phyloP scores from a whole-genome alignment of 2,888 invertebrate genomes.

The Rhodophaea formosa region DNA sequence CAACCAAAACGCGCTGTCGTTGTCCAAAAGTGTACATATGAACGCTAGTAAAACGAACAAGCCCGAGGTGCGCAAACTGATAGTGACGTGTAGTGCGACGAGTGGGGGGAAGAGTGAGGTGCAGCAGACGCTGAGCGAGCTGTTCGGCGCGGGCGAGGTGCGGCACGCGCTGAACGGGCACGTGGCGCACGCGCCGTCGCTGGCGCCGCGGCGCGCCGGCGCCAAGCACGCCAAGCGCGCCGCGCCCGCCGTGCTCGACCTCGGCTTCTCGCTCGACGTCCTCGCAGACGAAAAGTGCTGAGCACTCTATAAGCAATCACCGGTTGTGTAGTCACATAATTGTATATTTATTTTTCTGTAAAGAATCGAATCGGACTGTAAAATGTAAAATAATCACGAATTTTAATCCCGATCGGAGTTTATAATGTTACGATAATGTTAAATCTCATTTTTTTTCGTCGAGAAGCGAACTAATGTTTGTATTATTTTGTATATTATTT shows the following conservation, averaged over 20 bases:
- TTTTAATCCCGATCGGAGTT: slow-evolving; percentile 58
- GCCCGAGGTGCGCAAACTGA: slow-evolving; percentile 74
- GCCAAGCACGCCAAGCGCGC: slow-evolving; percentile 51
- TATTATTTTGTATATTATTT: slow-evolving; percentile 82
- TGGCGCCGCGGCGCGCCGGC: slow-evolving; percentile 25
- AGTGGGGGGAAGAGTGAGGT: slow-evolving; percentile 43
- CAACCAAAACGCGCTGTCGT: slow-evolving; percentile 56
- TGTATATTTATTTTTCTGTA: slow-evolving; percentile 78
- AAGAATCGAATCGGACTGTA: slow-evolving; percentile 62
- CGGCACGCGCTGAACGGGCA: slow-evolving; percentile 59
- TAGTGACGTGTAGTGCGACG: slow-evolving; percentile 70
- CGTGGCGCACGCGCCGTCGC: slow-evolving; percentile 32
- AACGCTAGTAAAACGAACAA: slow-evolving; percentile 68
- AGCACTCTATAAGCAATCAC: slow-evolving; percentile 54
- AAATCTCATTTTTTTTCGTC: slow-evolving; percentile 68
- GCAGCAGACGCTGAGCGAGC: slow-evolving; percentile 58
- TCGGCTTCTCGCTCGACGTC: slow-evolving; percentile 71
- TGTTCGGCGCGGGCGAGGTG: slow-evolving; percentile 51
- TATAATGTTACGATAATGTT: slow-evolving; percentile 62
- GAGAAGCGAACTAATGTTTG: slow-evolving; percentile 70
- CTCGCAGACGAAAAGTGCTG: slow-evolving; percentile 78
- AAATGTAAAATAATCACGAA: slow-evolving; percentile 67
- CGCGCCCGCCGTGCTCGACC: slow-evolving; percentile 55
- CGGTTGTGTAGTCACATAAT: slow-evolving; percentile 71
- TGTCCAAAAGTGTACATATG: slow-evolving; percentile 71